phyloP scores from a whole-genome alignment of 2,888 invertebrate genomes.

The Dendrolimus houi region DNA sequence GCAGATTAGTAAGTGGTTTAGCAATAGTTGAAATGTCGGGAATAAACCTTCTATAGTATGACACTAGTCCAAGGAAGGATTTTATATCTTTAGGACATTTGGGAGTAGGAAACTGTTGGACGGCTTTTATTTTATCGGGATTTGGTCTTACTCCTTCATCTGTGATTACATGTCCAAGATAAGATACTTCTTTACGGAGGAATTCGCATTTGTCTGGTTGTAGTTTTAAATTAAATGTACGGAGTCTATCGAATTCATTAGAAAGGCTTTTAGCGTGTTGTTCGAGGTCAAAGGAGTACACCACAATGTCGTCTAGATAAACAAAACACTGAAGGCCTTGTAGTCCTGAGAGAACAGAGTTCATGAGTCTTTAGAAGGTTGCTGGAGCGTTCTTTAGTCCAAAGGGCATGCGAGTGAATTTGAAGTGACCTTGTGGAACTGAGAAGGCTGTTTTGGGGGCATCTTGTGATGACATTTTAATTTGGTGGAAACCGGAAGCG shows the following conservation, averaged over 20 bases:
- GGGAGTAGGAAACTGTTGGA: neutral
- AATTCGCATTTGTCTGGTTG: neutral
- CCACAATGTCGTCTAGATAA: slow-evolving; percentile 2
- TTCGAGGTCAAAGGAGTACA: slow-evolving; percentile 1
- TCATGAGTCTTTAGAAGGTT: neutral
- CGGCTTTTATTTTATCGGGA: neutral
- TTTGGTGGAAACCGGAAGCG: slow-evolving; percentile 5
- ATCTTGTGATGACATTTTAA: slow-evolving; percentile 1
- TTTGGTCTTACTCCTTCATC: too few relatives aligned
- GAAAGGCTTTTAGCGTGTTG: neutral
- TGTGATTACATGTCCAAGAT: too few relatives aligned
- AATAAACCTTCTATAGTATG: neutral
- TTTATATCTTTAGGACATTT: too few relatives aligned
- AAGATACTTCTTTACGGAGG: too few relatives aligned
- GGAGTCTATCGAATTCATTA: slow-evolving; percentile 1
- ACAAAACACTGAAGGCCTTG: neutral
- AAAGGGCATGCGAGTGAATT: slow-evolving; percentile 5
- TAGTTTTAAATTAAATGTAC: neutral
- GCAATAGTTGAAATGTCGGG: slow-evolving; percentile 2
- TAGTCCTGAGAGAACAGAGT: neutral
- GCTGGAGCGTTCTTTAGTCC: neutral
- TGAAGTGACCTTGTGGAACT: slow-evolving; percentile 3
- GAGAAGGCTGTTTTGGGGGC: slow-evolving; percentile 5
- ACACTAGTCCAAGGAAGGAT: too few relatives aligned
- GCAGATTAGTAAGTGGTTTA: slow-evolving; percentile 2